These are phyloP conservation scores for Eretmochelys imbricata DNA, from an alignment of 2,113 vertebrate species.

Conservation along the genomic window DNA sequence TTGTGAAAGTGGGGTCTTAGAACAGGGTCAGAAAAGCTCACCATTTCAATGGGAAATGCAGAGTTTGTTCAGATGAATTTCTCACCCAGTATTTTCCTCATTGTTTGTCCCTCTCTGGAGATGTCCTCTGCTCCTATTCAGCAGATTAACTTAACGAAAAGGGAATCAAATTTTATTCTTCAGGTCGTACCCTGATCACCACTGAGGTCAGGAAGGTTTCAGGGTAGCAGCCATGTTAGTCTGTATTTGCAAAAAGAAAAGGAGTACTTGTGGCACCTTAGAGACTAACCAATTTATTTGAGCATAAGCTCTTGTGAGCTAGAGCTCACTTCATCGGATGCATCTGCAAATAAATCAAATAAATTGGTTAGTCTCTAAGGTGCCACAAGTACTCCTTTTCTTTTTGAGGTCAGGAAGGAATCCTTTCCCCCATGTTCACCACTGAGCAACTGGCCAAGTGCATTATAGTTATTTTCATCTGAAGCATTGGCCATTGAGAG, in stretches of 20 bases:
- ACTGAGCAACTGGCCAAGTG: background rate
- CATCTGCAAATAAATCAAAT: too few relatives aligned
- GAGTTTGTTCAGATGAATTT: background rate
- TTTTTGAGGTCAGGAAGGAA: background rate
- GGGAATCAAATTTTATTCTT: background rate
- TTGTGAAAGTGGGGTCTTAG: background rate
- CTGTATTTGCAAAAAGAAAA: too few relatives aligned
- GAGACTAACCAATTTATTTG: too few relatives aligned
- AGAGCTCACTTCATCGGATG: too few relatives aligned
- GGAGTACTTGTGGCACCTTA: too few relatives aligned
- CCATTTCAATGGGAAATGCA: background rate
- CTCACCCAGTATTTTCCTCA: rapidly evolving
- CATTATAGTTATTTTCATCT: background rate
- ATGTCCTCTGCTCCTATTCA: background rate
- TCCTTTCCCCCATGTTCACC: background rate
- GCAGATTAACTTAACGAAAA: background rate
- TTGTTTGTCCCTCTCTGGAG: background rate
- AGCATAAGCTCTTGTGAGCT: too few relatives aligned
- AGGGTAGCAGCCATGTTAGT: too few relatives aligned
- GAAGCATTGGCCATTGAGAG: background rate
- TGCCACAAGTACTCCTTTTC: too few relatives aligned
- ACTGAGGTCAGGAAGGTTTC: background rate
- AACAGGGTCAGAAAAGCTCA: background rate
- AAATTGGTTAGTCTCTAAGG: too few relatives aligned
- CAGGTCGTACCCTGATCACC: background rate